These are phyloP conservation scores for Otocyon megalotis DNA, from an alignment of 2,113 vertebrate species.

Conservation along the genomic window DNA sequence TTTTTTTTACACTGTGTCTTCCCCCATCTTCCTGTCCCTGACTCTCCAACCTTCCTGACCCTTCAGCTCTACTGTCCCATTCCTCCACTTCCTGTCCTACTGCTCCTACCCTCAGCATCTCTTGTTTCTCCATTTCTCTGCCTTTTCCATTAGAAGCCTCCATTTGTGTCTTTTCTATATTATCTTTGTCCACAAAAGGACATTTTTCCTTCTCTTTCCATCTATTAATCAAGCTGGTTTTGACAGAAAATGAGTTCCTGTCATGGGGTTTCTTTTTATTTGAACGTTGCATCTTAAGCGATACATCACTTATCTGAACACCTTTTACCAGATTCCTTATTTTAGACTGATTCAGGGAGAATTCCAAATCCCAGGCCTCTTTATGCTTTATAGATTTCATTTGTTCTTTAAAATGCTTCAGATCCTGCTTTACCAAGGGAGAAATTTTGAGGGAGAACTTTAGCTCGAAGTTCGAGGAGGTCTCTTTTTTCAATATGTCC, in stretches of 20 bases:
- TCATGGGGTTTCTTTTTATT: background rate
- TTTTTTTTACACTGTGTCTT: background rate
- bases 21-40: background rate
- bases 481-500: conserved; percentile 57
- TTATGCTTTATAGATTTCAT: conserved; percentile 30
- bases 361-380: conserved; percentile 58
- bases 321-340: background rate
- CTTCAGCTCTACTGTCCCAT: background rate
- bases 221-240: background rate
- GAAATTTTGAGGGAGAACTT: conserved; percentile 19
- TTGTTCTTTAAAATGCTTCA: conserved; percentile 46
- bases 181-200: background rate
- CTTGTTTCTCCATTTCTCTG: background rate
- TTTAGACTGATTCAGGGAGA: conserved; percentile 28
- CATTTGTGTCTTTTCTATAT: background rate
- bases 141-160: background rate
- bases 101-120: background rate
- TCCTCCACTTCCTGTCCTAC: background rate
- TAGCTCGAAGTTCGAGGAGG: background rate
- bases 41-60: background rate
- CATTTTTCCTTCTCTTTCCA: background rate
- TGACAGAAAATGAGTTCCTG: background rate
- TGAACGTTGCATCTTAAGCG: background rate
- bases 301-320: background rate
- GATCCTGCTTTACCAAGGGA: background rate